Percentiles rank a stretch among this genome's conserved stretches.
These are phyloP conservation scores for Anoplolepis gracilipes DNA, from an alignment of 1,140 invertebrate genomes.

Conservation along the genomic window DNA sequence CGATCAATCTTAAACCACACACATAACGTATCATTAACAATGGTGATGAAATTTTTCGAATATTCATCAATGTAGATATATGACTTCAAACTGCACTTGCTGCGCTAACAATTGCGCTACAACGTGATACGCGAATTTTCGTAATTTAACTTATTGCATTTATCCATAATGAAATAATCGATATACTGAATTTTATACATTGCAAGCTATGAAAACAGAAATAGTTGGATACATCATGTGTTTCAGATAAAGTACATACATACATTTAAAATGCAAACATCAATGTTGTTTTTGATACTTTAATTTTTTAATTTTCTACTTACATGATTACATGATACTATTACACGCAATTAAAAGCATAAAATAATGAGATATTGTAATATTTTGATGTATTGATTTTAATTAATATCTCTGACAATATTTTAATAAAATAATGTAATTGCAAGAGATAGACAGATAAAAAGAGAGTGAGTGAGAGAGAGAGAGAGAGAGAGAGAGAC, in stretches of 20 bases:
- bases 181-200: slow-evolving; percentile 12
- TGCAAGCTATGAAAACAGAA: not conserved
- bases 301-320: not conserved
- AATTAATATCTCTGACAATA: too few relatives aligned
- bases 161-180: slow-evolving; percentile 14
- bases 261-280: not conserved
- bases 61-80: too few relatives aligned
- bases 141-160: not conserved
- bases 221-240: not conserved
- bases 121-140: not conserved
- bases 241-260: not conserved
- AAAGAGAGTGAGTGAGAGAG: too few relatives aligned
- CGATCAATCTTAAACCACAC: slow-evolving; percentile 8
- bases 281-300: not conserved
- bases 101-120: not conserved
- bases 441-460: too few relatives aligned
- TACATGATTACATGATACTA: not conserved
- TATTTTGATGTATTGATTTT: too few relatives aligned
- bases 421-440: too few relatives aligned
- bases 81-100: not conserved
- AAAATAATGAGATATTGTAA: not conserved
- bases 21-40: not conserved
- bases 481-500: too few relatives aligned
- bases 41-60: slow-evolving; percentile 15
- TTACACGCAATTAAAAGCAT: not conserved